Conservation (phyloP, 2,797 vertebrate species). For the Protonibea diacanthus region DNA sequence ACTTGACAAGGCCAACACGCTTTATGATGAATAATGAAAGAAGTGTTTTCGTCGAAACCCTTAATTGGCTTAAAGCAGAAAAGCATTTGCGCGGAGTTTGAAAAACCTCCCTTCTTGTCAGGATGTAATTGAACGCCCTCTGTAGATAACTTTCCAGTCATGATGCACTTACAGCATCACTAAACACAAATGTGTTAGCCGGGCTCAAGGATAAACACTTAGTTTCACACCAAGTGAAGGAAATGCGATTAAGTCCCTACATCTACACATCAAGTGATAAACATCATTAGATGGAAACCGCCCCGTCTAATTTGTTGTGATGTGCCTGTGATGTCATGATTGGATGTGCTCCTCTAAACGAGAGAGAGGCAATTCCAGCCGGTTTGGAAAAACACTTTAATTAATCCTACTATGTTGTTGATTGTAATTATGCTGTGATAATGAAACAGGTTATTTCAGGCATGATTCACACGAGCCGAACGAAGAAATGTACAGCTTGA, state of each 20-base stretch:
- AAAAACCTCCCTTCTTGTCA: slow-evolving; percentile 62
- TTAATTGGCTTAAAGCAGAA: slow-evolving; percentile 73
- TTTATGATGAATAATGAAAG: slow-evolving; percentile 71
- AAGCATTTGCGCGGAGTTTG: slow-evolving; percentile 44
- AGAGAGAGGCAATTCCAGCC: slow-evolving; percentile 60
- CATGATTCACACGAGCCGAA: slow-evolving; percentile 41
- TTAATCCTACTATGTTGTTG: slow-evolving; percentile 67
- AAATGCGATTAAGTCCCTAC: slow-evolving; percentile 77
- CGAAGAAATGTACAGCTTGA: slow-evolving; percentile 2
- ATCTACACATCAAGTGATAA: slow-evolving; percentile 76
- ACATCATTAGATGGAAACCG: slow-evolving; percentile 78
- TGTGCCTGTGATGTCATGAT: slow-evolving; percentile 78
- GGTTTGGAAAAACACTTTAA: slow-evolving; percentile 67
- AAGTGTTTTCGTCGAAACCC: slow-evolving; percentile 68
- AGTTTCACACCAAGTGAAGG: slow-evolving; percentile 71
- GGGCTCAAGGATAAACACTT: slow-evolving; percentile 76
- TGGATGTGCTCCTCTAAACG: slow-evolving; percentile 68
- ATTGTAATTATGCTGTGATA: slow-evolving; percentile 62
- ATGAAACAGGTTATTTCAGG: slow-evolving; percentile 62
- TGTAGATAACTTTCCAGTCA: slow-evolving; percentile 63
- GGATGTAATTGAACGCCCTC: slow-evolving; percentile 68
- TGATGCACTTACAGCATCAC: slow-evolving; percentile 60
- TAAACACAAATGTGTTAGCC: slow-evolving; percentile 54
- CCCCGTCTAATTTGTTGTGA: slow-evolving; percentile 74
- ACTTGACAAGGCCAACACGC: slow-evolving; percentile 63